phyloP scores from a whole-genome alignment of 2,888 invertebrate genomes.

The Scaptomyza cyrtandrae region DNA sequence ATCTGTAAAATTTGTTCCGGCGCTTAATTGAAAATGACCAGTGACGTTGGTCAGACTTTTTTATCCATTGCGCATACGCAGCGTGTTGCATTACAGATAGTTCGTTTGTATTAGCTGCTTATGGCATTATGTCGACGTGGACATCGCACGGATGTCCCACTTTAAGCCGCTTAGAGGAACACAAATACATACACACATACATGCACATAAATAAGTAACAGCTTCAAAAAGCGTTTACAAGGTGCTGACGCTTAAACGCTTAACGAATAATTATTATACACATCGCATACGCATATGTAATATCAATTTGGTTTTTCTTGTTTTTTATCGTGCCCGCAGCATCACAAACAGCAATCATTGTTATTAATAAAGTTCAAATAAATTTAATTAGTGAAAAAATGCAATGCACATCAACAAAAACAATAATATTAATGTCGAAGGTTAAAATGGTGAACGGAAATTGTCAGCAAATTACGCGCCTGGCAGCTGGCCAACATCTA shows the following conservation, averaged over 20 bases:
- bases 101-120: constrained; percentile 56
- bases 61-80: constrained; percentile 45
- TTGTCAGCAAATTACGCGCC: constrained; percentile 66
- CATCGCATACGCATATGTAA: constrained; percentile 16
- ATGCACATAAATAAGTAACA: constrained; percentile 10
- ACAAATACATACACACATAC: not conserved
- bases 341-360: constrained; percentile 33
- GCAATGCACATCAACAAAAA: constrained; percentile 33
- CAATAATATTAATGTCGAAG: constrained; percentile 8
- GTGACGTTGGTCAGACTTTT: constrained; percentile 6
- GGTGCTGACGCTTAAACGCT: constrained; percentile 45
- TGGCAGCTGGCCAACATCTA: constrained; percentile 32
- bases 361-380: constrained; percentile 67
- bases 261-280: constrained; percentile 38
- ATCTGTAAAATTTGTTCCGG: constrained; percentile 53
- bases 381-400: constrained; percentile 69
- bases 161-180: constrained; percentile 44
- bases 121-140: constrained; percentile 16
- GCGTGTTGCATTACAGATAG: constrained; percentile 4
- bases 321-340: not conserved
- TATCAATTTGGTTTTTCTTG: not conserved
- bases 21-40: constrained; percentile 63
- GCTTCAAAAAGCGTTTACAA: constrained; percentile 6
- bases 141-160: constrained; percentile 15
- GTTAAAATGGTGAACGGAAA: constrained; percentile 51